phyloP scores from a whole-genome alignment of 2,888 invertebrate genomes.

The Tinea trinotella region DNA sequence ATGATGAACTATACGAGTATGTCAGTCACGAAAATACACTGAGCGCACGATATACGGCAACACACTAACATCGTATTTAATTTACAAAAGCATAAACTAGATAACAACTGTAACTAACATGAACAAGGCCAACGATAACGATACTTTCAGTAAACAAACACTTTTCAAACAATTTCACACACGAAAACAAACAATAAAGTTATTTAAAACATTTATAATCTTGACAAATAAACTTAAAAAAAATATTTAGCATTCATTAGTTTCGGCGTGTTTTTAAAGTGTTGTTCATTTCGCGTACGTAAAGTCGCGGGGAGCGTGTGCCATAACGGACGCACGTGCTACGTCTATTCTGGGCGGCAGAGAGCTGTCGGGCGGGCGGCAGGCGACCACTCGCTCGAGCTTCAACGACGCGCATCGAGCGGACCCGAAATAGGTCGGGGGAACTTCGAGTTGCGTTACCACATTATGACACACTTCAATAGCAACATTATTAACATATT shows the following conservation, averaged over 20 bases:
- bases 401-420: conserved; percentile 33
- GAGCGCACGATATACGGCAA: neutral
- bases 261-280: conserved; percentile 1
- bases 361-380: conserved; percentile 27
- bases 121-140: conserved; percentile 51
- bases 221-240: neutral
- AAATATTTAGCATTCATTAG: neutral
- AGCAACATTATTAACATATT: neutral
- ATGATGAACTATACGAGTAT: neutral
- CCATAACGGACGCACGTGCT: conserved; percentile 65
- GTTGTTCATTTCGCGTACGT: neutral
- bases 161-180: conserved; percentile 2
- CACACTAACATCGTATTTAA: neutral
- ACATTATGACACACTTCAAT: conserved; percentile 13
- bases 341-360: conserved; percentile 66
- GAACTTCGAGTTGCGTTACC: conserved; percentile 15
- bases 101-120: conserved; percentile 3
- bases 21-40: neutral
- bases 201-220: neutral
- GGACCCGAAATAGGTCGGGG: conserved; percentile 51
- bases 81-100: conserved; percentile 5
- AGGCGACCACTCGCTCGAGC: conserved; percentile 52
- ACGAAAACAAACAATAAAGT: neutral
- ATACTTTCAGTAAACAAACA: conserved; percentile 38
- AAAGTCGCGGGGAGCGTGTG: conserved; percentile 40